Conservation (phyloP, 2,113 vertebrate genomes). For the Amblyornis subalaris region DNA sequence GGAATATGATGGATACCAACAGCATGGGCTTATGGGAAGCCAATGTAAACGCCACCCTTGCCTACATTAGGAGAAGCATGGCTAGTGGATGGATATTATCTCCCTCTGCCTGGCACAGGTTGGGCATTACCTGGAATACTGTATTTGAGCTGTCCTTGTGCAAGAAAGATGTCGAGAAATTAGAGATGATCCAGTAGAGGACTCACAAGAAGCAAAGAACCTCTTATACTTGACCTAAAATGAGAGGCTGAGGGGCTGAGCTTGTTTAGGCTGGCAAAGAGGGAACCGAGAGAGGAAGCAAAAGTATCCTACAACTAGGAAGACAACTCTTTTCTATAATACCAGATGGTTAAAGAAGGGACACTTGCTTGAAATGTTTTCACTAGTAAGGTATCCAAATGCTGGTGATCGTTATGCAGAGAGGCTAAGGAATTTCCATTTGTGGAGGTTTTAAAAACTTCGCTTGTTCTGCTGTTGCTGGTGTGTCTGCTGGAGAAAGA, state of each 20-base stretch:
- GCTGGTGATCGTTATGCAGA: neutral
- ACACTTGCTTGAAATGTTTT: neutral
- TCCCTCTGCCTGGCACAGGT: neutral
- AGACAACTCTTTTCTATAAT: neutral
- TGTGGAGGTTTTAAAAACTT: neutral
- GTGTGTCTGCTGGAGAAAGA: neutral
- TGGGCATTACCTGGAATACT: neutral
- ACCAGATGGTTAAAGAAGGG: neutral
- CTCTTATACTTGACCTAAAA: neutral
- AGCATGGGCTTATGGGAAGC: neutral
- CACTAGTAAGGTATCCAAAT: neutral
- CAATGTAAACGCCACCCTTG: neutral
- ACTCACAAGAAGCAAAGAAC: neutral
- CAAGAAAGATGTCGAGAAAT: neutral
- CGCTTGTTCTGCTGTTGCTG: neutral
- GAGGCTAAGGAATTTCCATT: neutral
- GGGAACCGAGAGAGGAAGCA: neutral
- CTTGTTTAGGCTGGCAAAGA: neutral
- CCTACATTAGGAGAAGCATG: neutral
- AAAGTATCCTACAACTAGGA: neutral
- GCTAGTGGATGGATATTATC: neutral
- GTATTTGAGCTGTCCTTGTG: neutral
- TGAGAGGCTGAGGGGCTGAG: neutral
- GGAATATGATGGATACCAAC: neutral
- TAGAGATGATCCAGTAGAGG: neutral